Evolutionary conservation across 2,888 invertebrate genomes (phyloP).

Genomic region (Eubasilissa splendida): DNA sequence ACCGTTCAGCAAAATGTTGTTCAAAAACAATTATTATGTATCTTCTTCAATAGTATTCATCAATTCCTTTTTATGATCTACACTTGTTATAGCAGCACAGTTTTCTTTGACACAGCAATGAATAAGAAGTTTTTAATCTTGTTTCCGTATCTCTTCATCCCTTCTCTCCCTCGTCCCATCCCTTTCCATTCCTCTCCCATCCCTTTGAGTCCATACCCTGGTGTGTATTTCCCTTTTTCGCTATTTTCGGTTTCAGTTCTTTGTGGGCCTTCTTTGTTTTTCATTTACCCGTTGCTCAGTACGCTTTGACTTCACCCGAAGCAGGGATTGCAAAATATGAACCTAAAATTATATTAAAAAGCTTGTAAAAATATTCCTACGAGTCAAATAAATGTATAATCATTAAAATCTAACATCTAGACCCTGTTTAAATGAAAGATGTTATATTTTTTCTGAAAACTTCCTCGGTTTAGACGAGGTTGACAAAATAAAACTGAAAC

Average conservation of each 20-base stretch:
- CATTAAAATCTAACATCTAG: too few relatives aligned
- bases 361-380: background rate
- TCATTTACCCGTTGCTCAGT: slow-evolving; percentile 56
- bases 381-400: too few relatives aligned
- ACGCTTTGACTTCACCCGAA: slow-evolving; percentile 54
- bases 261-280: slow-evolving; percentile 58
- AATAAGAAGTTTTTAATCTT: slow-evolving; percentile 58
- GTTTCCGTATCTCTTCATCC: slow-evolving; percentile 54
- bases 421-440: too few relatives aligned
- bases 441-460: too few relatives aligned
- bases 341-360: background rate
- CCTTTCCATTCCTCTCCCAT: slow-evolving; percentile 13
- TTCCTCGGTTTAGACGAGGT: too few relatives aligned
- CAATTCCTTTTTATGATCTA: background rate
- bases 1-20: too few relatives aligned
- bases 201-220: slow-evolving; percentile 26
- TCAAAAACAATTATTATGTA: slow-evolving; percentile 14
- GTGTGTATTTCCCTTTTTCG: slow-evolving; percentile 56
- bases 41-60: slow-evolving; percentile 8
- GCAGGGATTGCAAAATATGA: slow-evolving; percentile 33
- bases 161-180: slow-evolving; percentile 20
- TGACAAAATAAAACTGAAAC: too few relatives aligned
- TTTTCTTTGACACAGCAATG: slow-evolving; percentile 49
- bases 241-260: slow-evolving; percentile 57
- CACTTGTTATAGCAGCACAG: slow-evolving; percentile 32